Conservation (phyloP, 2,113 vertebrate species). For the Mus musculus region DNA sequence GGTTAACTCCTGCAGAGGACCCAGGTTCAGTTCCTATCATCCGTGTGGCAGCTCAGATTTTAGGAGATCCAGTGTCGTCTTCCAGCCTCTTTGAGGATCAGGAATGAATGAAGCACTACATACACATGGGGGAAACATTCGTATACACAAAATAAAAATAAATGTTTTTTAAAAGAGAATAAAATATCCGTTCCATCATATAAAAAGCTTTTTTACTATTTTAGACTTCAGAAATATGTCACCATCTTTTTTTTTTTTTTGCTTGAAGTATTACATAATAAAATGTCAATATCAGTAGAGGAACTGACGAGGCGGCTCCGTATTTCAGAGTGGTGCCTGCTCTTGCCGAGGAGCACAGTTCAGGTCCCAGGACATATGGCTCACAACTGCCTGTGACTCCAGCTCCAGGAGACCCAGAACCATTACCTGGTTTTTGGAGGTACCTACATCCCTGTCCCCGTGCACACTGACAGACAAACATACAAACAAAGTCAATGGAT, state of each 20-base stretch:
- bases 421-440: too few relatives aligned
- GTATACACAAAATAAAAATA: not conserved
- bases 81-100: not conserved
- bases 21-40: not conserved
- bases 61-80: not conserved
- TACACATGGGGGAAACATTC: not conserved
- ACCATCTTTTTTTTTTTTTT: not conserved
- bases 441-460: not conserved
- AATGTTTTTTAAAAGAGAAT: not conserved
- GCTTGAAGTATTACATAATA: not conserved
- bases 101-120: too few relatives aligned
- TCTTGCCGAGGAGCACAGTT: not conserved
- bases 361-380: not conserved
- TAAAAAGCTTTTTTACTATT: not conserved
- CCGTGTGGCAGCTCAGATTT: not conserved
- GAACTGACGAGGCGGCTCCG: not conserved
- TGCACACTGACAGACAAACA: not conserved
- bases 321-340: not conserved
- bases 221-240: constrained; percentile 36
- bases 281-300: not conserved
- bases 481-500: not conserved
- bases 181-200: not conserved
- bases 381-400: not conserved
- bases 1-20: not conserved
- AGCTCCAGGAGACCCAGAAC: not conserved